phyloP scores from a whole-genome alignment of 2,797 vertebrate genomes.

The Brachyalestes nurse region DNA sequence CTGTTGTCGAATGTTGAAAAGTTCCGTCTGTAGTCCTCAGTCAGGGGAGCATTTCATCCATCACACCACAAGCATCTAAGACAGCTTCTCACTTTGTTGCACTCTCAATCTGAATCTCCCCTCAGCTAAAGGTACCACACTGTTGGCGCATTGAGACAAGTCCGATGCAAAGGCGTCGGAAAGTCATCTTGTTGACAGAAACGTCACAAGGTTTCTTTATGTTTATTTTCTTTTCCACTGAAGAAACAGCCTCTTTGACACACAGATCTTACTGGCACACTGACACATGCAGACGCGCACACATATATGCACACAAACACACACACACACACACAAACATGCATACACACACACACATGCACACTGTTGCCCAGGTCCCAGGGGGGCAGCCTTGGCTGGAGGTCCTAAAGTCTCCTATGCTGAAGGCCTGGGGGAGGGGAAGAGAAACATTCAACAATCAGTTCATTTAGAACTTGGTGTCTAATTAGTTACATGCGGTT shows the following conservation, averaged over 20 bases:
- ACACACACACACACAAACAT: not conserved
- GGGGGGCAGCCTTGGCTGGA: slow-evolving; percentile 2
- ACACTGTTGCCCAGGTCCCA: slow-evolving; percentile 5
- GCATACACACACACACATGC: not conserved
- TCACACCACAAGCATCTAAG: not conserved
- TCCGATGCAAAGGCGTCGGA: not conserved
- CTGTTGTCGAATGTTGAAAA: slow-evolving; percentile 1
- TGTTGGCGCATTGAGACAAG: not conserved
- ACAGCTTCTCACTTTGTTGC: slow-evolving; percentile 1
- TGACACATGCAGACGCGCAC: slow-evolving; percentile 57
- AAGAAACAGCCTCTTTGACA: not conserved
- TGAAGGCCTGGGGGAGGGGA: slow-evolving; percentile 14
- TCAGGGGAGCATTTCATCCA: not conserved
- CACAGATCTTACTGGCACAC: slow-evolving; percentile 3
- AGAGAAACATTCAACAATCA: not conserved
- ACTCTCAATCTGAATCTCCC: not conserved
- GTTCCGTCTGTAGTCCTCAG: not conserved
- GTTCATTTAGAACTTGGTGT: not conserved
- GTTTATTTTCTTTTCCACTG: slow-evolving; percentile 28
- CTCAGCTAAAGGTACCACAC: too few relatives aligned
- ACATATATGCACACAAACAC: not conserved
- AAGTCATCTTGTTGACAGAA: slow-evolving; percentile 32
- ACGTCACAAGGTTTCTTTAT: slow-evolving; percentile 1
- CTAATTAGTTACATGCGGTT: not conserved
- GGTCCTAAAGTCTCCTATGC: slow-evolving; percentile 1